phyloP scores from a whole-genome alignment of 2,888 invertebrate species.

The Graphium colonna region DNA sequence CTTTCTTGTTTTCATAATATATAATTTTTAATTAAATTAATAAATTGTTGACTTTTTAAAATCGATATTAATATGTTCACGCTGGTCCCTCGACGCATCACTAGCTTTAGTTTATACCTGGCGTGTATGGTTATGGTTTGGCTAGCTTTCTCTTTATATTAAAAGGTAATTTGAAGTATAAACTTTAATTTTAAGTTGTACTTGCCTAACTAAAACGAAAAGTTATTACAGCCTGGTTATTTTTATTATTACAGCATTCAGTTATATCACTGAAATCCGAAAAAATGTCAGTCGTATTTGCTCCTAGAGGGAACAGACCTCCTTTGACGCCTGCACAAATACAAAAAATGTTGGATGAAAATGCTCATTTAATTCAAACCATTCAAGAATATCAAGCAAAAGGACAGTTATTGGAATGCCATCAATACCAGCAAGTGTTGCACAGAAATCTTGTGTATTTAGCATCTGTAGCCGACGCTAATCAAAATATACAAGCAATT shows the following conservation, averaged over 20 bases:
- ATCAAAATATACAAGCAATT: slow-evolving; percentile 93
- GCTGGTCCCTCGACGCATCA: too few relatives aligned
- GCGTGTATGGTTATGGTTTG: slow-evolving; percentile 3
- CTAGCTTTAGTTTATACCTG: slow-evolving; percentile 8
- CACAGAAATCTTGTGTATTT: slow-evolving; percentile 97
- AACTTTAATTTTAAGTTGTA: background rate
- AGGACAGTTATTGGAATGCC: slow-evolving; percentile 95
- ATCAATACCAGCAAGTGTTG: slow-evolving; percentile 95
- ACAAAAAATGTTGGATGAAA: slow-evolving; percentile 98
- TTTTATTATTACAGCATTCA: background rate
- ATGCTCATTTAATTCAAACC: slow-evolving; percentile 96
- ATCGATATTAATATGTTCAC: background rate
- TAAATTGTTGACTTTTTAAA: too few relatives aligned
- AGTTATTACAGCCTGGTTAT: background rate
- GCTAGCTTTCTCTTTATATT: slow-evolving; percentile 3
- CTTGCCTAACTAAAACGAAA: background rate
- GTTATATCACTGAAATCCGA: background rate
- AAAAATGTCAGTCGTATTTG: slow-evolving; percentile 87
- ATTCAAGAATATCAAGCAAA: slow-evolving; percentile 98
- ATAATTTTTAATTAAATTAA: too few relatives aligned
- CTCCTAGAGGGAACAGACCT: slow-evolving; percentile 85
- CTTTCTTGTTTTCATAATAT: too few relatives aligned
- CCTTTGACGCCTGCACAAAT: slow-evolving; percentile 92
- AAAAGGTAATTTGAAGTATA: background rate
- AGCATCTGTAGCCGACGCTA: slow-evolving; percentile 97